A percentile compares a stretch with the other conserved stretches of the same genome.
Conservation (phyloP, 2,888 invertebrate species). For the Scelioninae gen. 1 region DNA sequence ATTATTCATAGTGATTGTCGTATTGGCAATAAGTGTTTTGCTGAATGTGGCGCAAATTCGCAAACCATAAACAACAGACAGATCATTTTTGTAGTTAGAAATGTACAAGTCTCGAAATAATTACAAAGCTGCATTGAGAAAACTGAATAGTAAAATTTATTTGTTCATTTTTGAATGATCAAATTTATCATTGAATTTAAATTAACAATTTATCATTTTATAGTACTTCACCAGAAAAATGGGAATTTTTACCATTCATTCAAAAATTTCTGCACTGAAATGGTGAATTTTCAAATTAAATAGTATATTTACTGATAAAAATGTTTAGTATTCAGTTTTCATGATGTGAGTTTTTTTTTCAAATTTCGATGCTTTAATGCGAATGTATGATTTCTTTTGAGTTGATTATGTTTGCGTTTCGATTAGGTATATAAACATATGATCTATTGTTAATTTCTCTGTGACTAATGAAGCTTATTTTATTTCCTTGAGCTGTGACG, state of each 20-base stretch:
- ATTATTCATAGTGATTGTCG: slow-evolving; percentile 48
- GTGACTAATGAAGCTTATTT: slow-evolving; percentile 76
- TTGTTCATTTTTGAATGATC: too few relatives aligned
- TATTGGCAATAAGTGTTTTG: slow-evolving; percentile 51
- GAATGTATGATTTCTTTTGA: neutral
- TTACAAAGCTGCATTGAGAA: neutral
- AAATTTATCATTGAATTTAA: slow-evolving; percentile 57
- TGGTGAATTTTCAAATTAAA: neutral
- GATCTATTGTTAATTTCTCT: too few relatives aligned
- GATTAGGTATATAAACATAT: too few relatives aligned
- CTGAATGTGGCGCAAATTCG: slow-evolving; percentile 44
- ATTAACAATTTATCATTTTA: too few relatives aligned
- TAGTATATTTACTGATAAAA: too few relatives aligned
- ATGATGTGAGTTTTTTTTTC: too few relatives aligned
- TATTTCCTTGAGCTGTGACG: slow-evolving; percentile 83
- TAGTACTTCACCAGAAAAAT: too few relatives aligned
- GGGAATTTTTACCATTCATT: too few relatives aligned
- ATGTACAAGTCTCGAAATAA: slow-evolving; percentile 17
- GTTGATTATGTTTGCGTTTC: too few relatives aligned
- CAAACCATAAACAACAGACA: slow-evolving; percentile 41
- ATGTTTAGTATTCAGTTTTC: too few relatives aligned
- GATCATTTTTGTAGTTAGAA: slow-evolving; percentile 38
- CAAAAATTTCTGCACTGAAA: neutral
- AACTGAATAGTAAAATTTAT: too few relatives aligned
- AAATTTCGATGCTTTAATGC: neutral